Evolutionary conservation across 2,113 vertebrate species (phyloP), one percentile per base, ranked within the genome.

Genomic region (Chelonoidis abingdonii): DNA sequence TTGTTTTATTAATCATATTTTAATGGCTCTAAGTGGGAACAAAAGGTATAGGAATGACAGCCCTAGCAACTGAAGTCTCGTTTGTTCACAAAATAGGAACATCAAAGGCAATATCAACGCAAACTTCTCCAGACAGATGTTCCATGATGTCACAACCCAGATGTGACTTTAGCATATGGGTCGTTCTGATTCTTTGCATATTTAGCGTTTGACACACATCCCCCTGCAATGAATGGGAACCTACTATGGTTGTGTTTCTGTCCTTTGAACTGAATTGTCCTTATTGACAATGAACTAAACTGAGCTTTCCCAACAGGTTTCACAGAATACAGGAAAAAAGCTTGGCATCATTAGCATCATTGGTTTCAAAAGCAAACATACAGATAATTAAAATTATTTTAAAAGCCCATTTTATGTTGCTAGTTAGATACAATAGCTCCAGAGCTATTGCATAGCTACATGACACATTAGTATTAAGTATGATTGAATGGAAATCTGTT

Each of bases 1-100:
- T 87, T 92, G 44, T 47, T 87, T 87, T 83, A 83, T 75, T 87
- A 83, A 92, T 83, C 44, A 83, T 83, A 72, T 22, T 92, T 82
- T 83, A 78, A 87, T 92, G 65, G 44, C 29, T 38, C 35, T 83
- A 76, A 80, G 49, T 92, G 44, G n/a, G 75, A 49, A 50, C 24
- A 87, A 59, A 83, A 92, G 87, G 47, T 56, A 31, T 80, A 44
- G 31, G 52, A 59, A 83, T 54, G 76, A 80, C 80, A 83, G 11
- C 76, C 41, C 82, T 83, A n/a, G 79, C 59, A n/a, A 56, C 27
- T 53, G 76, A 83, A 11, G 27, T 75, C 24, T 59, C 27, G 19
- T 78, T 87, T 50, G n/a, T 52, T 92, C 65, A 65, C 65, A 57
- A 92, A 53, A 59, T 35, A 87, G 49, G 41, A 76, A 81, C 82